Base-by-base conservation (phyloP, 1,140 invertebrate species). In the Mamestra configurata region DNA sequence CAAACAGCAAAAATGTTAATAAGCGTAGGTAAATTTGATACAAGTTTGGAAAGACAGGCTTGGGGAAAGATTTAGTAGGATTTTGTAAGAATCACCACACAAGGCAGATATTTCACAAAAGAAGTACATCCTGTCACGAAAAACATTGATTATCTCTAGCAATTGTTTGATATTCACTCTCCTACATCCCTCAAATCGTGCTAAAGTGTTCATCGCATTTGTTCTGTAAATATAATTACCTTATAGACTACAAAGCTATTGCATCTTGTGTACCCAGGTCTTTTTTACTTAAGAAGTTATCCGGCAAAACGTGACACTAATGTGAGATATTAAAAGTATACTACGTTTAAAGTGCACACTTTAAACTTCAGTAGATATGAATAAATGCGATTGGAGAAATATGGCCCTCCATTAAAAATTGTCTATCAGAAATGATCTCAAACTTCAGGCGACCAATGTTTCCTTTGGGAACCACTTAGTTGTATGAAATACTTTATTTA, bases 401-500 rank as follows among this genome's bases (percentile, higher is more conserved):
- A 59, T 57, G 11, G 22, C 11, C 10, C 15, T 37, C 15, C 57
- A 7, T 61, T 59, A 59, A 35, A 35, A 31, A 61, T 37, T 61
- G 13, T 61, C 5, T 37, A 7, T 37, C 10, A n/a, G 15, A n/a
- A 2, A 27, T 31, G 55, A 59, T 59, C 27, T 18, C 4, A 18
- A 40, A 64, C 18, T 64, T 40, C 31, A 51, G 20, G 18, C 18
- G 51, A 24, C 15, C 15, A 51, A 66, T 78, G 46, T 55, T 31
- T n/a, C 71, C 24, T 22, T 35, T 11, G 66, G 40, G 49, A 59
- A 40, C 7, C 49, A 68, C 75, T 49, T 40, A 77, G 68, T 79
- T 81, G 43, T 76, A 71, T 80, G 31, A 64, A 64, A 64, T 40
- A 64, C 27, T 64, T 64, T 64, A 64, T 64, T 64, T 40, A 40